Base-by-base conservation (phyloP, 2,888 invertebrate species). In the Ophion ellenae region DNA sequence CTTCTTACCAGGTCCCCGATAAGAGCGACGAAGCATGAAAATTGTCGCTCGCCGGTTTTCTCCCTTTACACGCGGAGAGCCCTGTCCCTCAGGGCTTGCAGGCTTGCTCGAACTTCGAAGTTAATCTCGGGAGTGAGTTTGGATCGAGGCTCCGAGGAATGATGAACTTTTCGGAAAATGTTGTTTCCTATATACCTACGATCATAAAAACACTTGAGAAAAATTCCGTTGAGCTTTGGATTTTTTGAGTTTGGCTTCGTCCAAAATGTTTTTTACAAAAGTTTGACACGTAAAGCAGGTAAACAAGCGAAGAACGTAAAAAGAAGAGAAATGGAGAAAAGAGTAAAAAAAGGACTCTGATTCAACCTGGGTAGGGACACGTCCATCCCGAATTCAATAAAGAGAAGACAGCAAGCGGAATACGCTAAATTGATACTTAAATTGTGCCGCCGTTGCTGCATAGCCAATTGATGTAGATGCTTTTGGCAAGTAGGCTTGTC, bases 21-120 rank as follows among this genome's bases (percentile, higher is more conserved):
- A 40, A 82, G 67, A 85, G 79, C 79, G 66, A 59, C 70, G 79
- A 85, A 75, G 85, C 85, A 53, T 78, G 82, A 79, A 82, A 85
- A 75, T 67, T 64, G 66, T 59, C 28, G 75, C 79, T 32, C 82
- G 78, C 67, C 63, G 73, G 24, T 84, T 53, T 53, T 53, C 64
- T 61, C 70, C 71, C 32, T 45, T 45, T 53, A 71, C 79, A 71
- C 71, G 47, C 45, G 64, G 24, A 70, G 70, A 78, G 63, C 76
- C 71, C 53, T 24, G 45, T 69, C 69, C 57, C 75, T 75, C 36
- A 66, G 45, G 70, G 69, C 63, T 76, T 67, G 40, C 53, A 61
- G 24, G 53, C 71, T 79, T 63, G 53, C 47, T 40, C 20, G 53
- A 64, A 71, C 71, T 71, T 71, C 11, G 24, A 71, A 53, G 63